Evolutionary conservation across 1,140 invertebrate genomes (phyloP).

Genomic region (Rhopalosiphum maidis): DNA sequence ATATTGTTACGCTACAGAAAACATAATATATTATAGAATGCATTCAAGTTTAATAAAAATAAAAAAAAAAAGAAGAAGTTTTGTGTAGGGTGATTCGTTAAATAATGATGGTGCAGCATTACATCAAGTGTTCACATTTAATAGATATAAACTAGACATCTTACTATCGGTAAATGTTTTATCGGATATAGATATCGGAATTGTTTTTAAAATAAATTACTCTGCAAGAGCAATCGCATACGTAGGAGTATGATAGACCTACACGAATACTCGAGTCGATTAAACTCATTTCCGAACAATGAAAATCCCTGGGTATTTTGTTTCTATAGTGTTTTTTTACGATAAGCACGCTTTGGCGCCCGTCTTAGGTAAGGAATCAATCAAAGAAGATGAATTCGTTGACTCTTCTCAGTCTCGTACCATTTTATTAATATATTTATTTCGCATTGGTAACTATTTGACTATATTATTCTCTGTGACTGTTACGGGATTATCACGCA

Average conservation of each 20-base stretch:
- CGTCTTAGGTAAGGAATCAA: conserved; percentile 3
- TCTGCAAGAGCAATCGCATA: neutral
- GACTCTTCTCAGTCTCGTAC: neutral
- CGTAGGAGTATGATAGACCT: neutral
- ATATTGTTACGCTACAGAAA: neutral
- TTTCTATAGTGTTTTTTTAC: neutral
- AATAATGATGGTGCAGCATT: neutral
- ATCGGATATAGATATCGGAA: neutral
- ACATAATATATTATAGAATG: neutral
- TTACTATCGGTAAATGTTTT: neutral
- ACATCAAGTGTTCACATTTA: neutral
- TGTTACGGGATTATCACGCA: neutral
- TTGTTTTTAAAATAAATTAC: conserved; percentile 5
- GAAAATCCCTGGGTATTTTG: neutral
- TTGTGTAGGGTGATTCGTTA: neutral
- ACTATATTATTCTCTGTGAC: neutral
- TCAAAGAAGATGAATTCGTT: neutral
- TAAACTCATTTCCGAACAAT: neutral
- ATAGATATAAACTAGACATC: neutral
- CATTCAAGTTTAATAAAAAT: neutral
- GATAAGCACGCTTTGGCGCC: neutral
- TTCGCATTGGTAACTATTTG: neutral
- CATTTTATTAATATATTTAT: neutral
- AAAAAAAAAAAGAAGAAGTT: neutral
- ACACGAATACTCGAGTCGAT: neutral